A percentile compares a stretch with the other conserved stretches of the same genome.
These are phyloP conservation scores for Phaethon lepturus DNA, from an alignment of 2,113 vertebrate species.

Conservation along the genomic window DNA sequence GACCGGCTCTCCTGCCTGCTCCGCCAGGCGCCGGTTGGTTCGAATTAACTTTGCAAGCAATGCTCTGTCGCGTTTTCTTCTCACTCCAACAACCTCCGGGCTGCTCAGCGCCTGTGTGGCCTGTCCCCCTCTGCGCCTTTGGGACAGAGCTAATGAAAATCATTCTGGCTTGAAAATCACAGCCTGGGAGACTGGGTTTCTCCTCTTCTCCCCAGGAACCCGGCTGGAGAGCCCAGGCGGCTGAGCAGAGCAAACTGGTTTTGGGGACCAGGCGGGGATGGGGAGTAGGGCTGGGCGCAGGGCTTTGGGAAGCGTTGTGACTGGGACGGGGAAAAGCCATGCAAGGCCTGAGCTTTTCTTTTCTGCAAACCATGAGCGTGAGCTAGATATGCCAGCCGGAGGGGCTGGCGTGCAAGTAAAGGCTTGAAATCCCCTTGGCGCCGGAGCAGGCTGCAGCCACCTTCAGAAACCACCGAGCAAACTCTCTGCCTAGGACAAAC, in stretches of 20 bases:
- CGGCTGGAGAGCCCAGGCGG: accelerated
- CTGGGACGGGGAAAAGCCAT: not conserved
- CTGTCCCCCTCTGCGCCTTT: not conserved
- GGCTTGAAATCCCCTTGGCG: not conserved
- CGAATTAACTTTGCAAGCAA: slow-evolving; percentile 27
- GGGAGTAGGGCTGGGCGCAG: not conserved
- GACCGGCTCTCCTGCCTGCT: slow-evolving; percentile 22
- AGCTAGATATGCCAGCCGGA: not conserved
- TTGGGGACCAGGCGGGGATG: not conserved
- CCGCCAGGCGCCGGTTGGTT: slow-evolving; percentile 11
- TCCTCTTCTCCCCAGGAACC: slow-evolving; percentile 19
- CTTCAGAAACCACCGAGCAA: not conserved
- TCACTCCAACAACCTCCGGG: not conserved
- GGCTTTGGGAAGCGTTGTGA: not conserved
- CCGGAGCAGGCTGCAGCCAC: not conserved
- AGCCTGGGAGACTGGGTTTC: slow-evolving; percentile 8
- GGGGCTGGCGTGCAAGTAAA: not conserved
- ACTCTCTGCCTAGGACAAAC: not conserved
- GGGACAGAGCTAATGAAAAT: slow-evolving; percentile 32
- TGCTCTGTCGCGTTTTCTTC: slow-evolving; percentile 17
- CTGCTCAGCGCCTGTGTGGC: slow-evolving; percentile 54
- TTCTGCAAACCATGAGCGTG: not conserved
- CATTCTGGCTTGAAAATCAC: slow-evolving; percentile 1
- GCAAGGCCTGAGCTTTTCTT: not conserved
- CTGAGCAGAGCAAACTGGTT: slow-evolving; percentile 24